Percentiles rank a stretch among this genome's conserved stretches.
Conservation (phyloP, 1,140 invertebrate species). For the Calliphora vicina region DNA sequence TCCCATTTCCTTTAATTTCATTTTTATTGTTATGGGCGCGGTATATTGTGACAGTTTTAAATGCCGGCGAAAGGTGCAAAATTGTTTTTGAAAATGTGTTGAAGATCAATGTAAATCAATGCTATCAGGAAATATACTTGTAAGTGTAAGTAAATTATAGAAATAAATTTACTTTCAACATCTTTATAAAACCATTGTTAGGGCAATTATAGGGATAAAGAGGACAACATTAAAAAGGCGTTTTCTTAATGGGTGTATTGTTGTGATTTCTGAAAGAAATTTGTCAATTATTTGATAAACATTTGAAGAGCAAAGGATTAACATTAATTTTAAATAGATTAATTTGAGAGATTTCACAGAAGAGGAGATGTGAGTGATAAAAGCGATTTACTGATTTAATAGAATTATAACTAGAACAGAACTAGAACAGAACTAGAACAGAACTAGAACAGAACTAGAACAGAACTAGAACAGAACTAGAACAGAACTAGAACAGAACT, state of each 20-base stretch:
- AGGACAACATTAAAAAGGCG: background rate
- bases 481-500: too few species aligned
- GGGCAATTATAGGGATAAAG: slow-evolving; percentile 19
- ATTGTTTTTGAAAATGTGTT: too few species aligned
- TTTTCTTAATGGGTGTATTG: slow-evolving; percentile 21
- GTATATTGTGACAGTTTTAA: slow-evolving; percentile 36
- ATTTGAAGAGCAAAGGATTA: slow-evolving; percentile 7
- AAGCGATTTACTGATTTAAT: too few species aligned
- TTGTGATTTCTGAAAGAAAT: background rate
- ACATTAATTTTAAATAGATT: background rate
- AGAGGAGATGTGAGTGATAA: too few species aligned
- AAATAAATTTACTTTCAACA: background rate
- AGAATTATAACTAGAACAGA: too few species aligned
- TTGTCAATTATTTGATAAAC: too few species aligned
- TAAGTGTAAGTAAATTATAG: background rate
- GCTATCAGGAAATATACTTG: background rate
- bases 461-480: too few species aligned
- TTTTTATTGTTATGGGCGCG: slow-evolving; percentile 34
- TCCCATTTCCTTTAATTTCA: background rate
- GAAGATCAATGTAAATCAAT: background rate
- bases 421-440: too few species aligned
- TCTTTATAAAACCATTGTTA: background rate
- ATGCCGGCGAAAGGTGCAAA: slow-evolving; percentile 24
- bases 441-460: too few species aligned
- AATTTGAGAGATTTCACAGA: background rate